A percentile compares a stretch with the other conserved stretches of the same genome.
These are phyloP conservation scores for Malthinus seriepunctatus DNA, from an alignment of 2,888 invertebrate species.

Conservation along the genomic window DNA sequence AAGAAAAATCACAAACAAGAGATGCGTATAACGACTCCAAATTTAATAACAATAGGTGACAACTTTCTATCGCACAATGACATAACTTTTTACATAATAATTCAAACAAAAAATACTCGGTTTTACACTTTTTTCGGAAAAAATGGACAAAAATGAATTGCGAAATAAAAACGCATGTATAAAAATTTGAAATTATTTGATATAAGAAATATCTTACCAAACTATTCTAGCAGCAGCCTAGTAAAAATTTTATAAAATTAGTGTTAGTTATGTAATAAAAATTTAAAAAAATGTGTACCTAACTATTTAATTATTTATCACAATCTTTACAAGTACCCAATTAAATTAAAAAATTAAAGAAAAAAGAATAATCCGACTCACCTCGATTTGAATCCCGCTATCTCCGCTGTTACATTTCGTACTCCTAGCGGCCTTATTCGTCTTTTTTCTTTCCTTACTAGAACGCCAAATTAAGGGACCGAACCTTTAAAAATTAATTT, in stretches of 20 bases:
- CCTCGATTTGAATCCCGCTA: constrained; percentile 73
- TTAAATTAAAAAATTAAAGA: constrained; percentile 10
- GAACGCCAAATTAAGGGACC: constrained; percentile 74
- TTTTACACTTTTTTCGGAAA: not conserved
- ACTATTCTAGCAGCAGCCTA: constrained; percentile 56
- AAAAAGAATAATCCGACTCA: constrained; percentile 32
- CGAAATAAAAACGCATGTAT: constrained; percentile 36
- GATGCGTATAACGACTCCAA: too few relatives aligned
- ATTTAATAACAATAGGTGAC: too few relatives aligned
- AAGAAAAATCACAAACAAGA: too few relatives aligned
- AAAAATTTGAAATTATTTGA: constrained; percentile 28
- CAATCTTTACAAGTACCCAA: constrained; percentile 12
- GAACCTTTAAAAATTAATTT: constrained; percentile 58
- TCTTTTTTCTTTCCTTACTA: constrained; percentile 70
- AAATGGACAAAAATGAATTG: constrained; percentile 15
- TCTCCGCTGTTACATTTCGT: constrained; percentile 76
- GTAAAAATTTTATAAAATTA: constrained; percentile 51
- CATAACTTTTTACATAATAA: not conserved
- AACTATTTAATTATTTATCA: constrained; percentile 11
- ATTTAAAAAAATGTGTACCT: constrained; percentile 27
- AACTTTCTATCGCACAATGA: not conserved
- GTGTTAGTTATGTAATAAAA: constrained; percentile 37
- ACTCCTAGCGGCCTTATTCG: constrained; percentile 67
- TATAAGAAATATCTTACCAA: constrained; percentile 54
- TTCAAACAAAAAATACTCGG: not conserved